Base-by-base conservation (phyloP, 1,140 invertebrate species). In the Venturia canescens region DNA sequence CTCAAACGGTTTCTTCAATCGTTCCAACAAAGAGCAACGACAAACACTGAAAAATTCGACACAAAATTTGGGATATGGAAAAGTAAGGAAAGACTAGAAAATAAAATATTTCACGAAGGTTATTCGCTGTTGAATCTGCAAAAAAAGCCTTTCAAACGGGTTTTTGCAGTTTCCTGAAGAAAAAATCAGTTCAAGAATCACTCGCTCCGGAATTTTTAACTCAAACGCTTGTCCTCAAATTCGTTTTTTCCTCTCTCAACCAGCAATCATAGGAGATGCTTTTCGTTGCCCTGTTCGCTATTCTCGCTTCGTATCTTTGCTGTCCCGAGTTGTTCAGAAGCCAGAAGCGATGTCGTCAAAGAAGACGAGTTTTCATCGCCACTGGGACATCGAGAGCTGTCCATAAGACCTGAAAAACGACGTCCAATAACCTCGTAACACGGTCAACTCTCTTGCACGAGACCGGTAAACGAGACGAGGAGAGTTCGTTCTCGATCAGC, bases 231-330 rank as follows among this genome's bases (percentile, higher is more conserved):
- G 7, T 44, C 1, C 38, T 44, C 1, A 44, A 44, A 44, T 4
- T 11, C 38, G 38, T 6, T 11, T 44, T 13, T 6, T 44, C 11
- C 11, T 44, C 1, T 44, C 38, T 44, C 13, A 44, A 44, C 13
- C 38, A 44, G 38, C 7, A 44, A 44, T 44, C 13, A 44, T 44
- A 44, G 57, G 75, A 77, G n/a, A 77, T 77, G 75, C 75, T 77
- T 4, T 77, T 77, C 75, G 75, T 66, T 34, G 75, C 75, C 13
- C 75, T 77, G 34, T 77, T 77, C 31, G 75, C 60, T 18, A 66
- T 77, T 63, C 60, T 77, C 34, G 75, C 75, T 60, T 77, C 75
- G 75, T 77, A 77, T 66, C 75, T 77, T 21, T 77, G 75, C 75
- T 77, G 75, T 77, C 75, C 75, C 27, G 26, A 77, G 57, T 77